Conservation (phyloP, 2,888 invertebrate species). For the Sphecodes monilicornis region DNA sequence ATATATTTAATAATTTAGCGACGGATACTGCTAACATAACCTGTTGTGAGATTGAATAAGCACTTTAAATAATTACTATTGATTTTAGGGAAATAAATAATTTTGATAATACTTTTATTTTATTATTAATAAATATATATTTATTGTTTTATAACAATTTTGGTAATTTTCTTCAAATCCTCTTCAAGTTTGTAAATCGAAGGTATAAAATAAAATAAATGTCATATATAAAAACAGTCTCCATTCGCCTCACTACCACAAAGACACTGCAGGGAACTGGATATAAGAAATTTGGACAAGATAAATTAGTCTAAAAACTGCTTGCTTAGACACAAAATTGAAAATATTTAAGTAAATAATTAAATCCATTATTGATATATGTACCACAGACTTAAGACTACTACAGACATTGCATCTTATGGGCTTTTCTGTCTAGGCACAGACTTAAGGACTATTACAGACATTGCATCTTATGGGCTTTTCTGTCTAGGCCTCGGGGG, state of each 20-base stretch:
- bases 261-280: background rate
- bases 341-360: background rate
- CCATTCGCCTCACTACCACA: background rate
- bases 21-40: constrained; percentile 1
- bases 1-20: too few relatives aligned
- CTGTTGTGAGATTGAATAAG: background rate
- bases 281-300: background rate
- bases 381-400: too few relatives aligned
- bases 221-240: background rate
- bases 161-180: background rate
- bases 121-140: background rate
- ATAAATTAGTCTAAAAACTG: background rate
- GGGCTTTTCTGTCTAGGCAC: too few relatives aligned
- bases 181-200: background rate
- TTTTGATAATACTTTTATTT: background rate
- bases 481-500: too few relatives aligned
- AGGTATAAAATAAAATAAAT: background rate
- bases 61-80: too few relatives aligned
- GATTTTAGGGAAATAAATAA: background rate
- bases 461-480: too few relatives aligned
- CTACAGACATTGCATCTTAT: too few relatives aligned
- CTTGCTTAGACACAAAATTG: background rate
- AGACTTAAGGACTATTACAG: too few relatives aligned
- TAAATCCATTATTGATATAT: background rate
- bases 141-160: background rate